Evolutionary conservation across 2,888 invertebrate genomes (phyloP).

Genomic region (Philopedon plagiatum): DNA sequence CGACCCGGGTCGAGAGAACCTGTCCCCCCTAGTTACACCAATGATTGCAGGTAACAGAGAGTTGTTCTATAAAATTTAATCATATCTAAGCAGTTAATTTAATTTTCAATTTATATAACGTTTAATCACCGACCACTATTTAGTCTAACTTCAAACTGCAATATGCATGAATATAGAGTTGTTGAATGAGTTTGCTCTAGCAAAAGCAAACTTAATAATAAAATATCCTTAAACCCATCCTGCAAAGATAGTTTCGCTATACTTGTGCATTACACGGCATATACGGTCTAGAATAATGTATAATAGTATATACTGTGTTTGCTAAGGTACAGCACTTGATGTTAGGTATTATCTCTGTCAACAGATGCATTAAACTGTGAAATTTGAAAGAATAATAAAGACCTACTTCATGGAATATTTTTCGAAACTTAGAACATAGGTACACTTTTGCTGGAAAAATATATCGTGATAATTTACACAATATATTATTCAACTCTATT

Average conservation of each 20-base stretch:
- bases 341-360: neutral
- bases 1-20: too few relatives aligned
- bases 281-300: neutral
- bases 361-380: neutral
- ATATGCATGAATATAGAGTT: neutral
- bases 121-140: neutral
- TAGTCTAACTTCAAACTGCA: neutral
- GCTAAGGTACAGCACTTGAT: neutral
- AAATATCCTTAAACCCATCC: neutral
- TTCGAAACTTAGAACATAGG: too few relatives aligned
- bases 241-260: neutral
- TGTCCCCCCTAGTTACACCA: too few relatives aligned
- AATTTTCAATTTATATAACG: neutral
- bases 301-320: neutral
- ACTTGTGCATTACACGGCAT: neutral
- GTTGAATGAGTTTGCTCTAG: slow-evolving; percentile 2
- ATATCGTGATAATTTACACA: too few relatives aligned
- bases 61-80: too few relatives aligned
- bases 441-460: too few relatives aligned
- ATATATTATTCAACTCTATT: too few relatives aligned
- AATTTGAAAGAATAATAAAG: neutral
- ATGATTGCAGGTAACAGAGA: too few relatives aligned
- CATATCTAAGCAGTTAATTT: neutral
- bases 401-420: too few relatives aligned
- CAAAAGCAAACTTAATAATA: slow-evolving; percentile 8